Evolutionary conservation across 2,888 invertebrate genomes (phyloP).

Genomic region (Lymantria monacha): DNA sequence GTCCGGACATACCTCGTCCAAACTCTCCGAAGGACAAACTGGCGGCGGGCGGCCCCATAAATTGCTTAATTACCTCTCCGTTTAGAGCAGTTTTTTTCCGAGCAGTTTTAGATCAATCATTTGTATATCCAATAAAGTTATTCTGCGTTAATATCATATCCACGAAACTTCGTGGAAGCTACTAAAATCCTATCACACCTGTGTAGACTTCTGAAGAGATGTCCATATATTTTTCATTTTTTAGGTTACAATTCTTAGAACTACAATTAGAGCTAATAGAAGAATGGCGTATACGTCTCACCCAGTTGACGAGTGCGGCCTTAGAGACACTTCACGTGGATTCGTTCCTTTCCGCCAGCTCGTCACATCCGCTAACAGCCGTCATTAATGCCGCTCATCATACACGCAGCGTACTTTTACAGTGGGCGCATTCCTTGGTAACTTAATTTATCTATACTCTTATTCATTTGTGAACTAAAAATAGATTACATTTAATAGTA

Average conservation of each 20-base stretch:
- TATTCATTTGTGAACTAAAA: background rate
- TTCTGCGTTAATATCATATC: too few relatives aligned
- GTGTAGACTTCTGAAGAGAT: too few relatives aligned
- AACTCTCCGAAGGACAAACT: too few relatives aligned
- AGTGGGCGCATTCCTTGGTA: conserved; percentile 76
- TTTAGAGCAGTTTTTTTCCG: too few relatives aligned
- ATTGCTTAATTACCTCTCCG: too few relatives aligned
- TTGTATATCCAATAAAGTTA: too few relatives aligned
- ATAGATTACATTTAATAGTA: background rate
- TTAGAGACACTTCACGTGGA: conserved; percentile 43
- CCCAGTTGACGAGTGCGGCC: conserved; percentile 85
- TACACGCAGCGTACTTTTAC: conserved; percentile 63
- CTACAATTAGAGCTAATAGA: conserved; percentile 95
- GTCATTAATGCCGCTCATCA: conserved; percentile 73
- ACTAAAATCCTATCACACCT: too few relatives aligned
- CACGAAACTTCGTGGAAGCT: too few relatives aligned
- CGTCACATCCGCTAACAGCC: conserved; percentile 84
- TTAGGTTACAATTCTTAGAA: conserved; percentile 91
- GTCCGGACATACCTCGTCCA: too few relatives aligned
- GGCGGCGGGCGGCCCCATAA: too few relatives aligned
- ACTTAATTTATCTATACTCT: background rate
- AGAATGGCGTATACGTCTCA: conserved; percentile 92
- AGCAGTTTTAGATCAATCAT: too few relatives aligned
- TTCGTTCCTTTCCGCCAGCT: conserved; percentile 48
- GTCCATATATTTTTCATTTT: background rate